A percentile compares a stretch with the other conserved stretches of the same genome.
Evolutionary conservation across 2,797 vertebrate genomes (phyloP).

Genomic region (Eutrigla gurnardus): DNA sequence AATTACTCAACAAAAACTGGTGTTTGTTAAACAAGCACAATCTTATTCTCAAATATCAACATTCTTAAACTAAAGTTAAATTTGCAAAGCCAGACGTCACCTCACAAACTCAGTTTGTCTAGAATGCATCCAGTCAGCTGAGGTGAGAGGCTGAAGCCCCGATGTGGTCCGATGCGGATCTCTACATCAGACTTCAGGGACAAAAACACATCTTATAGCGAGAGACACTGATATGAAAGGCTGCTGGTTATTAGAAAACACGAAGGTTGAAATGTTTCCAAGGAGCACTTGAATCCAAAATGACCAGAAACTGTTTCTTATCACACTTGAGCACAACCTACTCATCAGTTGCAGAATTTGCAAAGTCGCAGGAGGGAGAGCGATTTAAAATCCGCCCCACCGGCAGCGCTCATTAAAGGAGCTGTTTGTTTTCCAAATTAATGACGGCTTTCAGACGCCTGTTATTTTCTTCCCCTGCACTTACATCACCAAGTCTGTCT

Average conservation of each 20-base stretch:
- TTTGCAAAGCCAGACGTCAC: not conserved
- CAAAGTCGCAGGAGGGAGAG: constrained; percentile 42
- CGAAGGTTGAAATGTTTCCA: constrained; percentile 30
- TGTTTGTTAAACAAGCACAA: not conserved
- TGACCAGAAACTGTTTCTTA: constrained; percentile 45
- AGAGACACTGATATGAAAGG: constrained; percentile 6
- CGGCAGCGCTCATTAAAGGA: constrained; percentile 57
- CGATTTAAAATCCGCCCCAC: constrained; percentile 47
- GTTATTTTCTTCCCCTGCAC: constrained; percentile 46
- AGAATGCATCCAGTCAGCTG: not conserved
- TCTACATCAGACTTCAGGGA: too few relatives aligned
- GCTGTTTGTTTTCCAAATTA: constrained; percentile 69
- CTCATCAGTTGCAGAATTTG: constrained; percentile 41
- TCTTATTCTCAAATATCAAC: not conserved
- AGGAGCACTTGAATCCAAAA: constrained; percentile 29
- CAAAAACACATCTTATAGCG: not conserved
- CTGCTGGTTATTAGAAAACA: not conserved
- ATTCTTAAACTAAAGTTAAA: not conserved
- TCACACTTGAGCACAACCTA: constrained; percentile 40
- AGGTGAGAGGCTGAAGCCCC: not conserved
- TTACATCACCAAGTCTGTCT: constrained; percentile 52
- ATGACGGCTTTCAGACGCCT: constrained; percentile 47
- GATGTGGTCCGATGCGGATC: not conserved
- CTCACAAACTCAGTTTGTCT: not conserved
- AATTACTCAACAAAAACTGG: not conserved